Base-by-base conservation (phyloP, 2,797 vertebrate genomes). In the Sternotherus odoratus region DNA sequence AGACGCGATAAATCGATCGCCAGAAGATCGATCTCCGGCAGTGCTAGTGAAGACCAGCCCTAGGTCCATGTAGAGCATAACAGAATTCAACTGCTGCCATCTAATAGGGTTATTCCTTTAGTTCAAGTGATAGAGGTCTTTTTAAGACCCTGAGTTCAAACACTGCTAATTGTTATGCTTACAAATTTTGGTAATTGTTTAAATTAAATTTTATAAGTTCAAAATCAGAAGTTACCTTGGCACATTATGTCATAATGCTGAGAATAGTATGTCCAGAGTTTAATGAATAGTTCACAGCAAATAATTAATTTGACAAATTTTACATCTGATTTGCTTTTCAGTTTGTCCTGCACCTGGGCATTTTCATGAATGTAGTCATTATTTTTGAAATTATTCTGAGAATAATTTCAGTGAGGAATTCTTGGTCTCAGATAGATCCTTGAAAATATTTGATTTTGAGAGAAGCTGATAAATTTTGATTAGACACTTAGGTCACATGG, bases 331-430 rank as follows among this genome's bases (percentile, higher is more conserved):
- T 46, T 24, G 48, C n/a, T 39, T 83, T 85, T 93, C 36, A 56
- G 85, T 50, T 57, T 88, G 78, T 79, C 53, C 75, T 91, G 63
- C 19, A 85, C 24, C 88, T 85, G 74, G 23, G 33, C 87, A 49
- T 39, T 46, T 81, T 79, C 78, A 26, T 87, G 24, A 87, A 93
- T 86, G 57, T 84, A 66, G 21, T 85, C 85, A 17, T 0, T 79
- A n/a, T 75, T 91, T 75, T 91, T 82, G 66, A 93, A 82, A 86
- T 91, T 78, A 12, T 74, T 39, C 50, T 82, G 24, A 77, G 4
- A 83, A 57, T 83, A 77, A 79, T 86, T 93, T 26, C 26, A 86
- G 89, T n/a, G 88, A 89, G 87, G 28, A 82, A 51, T 21, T 92
- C 17, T 87, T 78, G 46, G 2, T 6, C 92, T 95, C 85, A 72